Base-by-base conservation (phyloP, 2,113 vertebrate species). In the Platycercus adscitus region DNA sequence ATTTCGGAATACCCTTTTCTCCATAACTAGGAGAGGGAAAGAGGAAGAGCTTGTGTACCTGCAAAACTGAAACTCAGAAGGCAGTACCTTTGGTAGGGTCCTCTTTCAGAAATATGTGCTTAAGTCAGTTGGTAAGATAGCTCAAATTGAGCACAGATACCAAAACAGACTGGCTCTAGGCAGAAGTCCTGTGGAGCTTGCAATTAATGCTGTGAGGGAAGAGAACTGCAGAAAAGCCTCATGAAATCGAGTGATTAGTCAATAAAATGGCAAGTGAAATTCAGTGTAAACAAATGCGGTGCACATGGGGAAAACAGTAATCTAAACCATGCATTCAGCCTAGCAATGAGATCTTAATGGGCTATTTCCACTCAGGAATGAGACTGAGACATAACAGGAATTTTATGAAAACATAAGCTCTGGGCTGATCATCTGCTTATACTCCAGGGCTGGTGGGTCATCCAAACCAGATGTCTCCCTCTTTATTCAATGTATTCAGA, bases 221-320 rank as follows among this genome's bases (percentile, higher is more conserved):
- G 46, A 91, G 60, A 81, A 76, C 61, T 72, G 75, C 75, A 93
- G 56, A 44, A 89, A 95, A 91, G 43, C 15, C 49, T 76, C 69
- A 81, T 75, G 81, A 96, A 95, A 96, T 37, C 8, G 0, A 95
- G 78, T 31, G 78, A 94, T 94, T 96, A 96, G 89, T 78, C 90
- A 81, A 91, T 93, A 93, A 95, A 94, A 93, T 41, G 78, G 90
- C 52, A 95, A 95, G 85, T 56, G 75, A 95, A 96, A 91, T 82
- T 91, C 78, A 55, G 78, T 85, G 81, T 85, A 93, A 96, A 93
- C 85, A 94, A 95, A 89, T 37, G 87, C 58, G 52, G 44, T 58
- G 50, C 87, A 91, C 87, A 89, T 26, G 66, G 81, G 75, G 26
- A 93, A 96, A 91, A 85, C 79, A 76, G 92, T 85, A 95, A 93